Evolutionary conservation across 2,888 invertebrate species (phyloP).

Genomic region (Hydriomena furcata): DNA sequence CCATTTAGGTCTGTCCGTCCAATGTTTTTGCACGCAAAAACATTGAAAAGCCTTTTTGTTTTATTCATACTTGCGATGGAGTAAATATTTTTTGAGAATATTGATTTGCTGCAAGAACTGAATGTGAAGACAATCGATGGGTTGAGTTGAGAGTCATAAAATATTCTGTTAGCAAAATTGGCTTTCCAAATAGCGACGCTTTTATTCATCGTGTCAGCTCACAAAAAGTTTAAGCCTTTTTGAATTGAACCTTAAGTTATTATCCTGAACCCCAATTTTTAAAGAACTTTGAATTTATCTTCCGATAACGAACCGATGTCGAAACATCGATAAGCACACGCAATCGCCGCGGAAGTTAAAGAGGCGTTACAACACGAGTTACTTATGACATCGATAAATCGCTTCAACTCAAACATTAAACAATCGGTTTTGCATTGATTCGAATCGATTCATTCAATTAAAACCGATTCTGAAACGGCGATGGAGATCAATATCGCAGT

Average conservation of each 20-base stretch:
- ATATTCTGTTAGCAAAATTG: constrained; percentile 28
- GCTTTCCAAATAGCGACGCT: constrained; percentile 12
- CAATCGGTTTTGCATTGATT: constrained; percentile 58
- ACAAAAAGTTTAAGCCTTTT: constrained; percentile 8
- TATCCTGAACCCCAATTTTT: constrained; percentile 1
- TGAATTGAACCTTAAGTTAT: neutral
- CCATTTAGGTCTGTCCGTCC: constrained; percentile 35
- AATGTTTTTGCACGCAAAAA: constrained; percentile 46
- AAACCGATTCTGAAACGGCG: constrained; percentile 54
- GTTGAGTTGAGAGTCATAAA: constrained; percentile 20
- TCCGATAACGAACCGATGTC: constrained; percentile 53
- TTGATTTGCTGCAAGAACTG: constrained; percentile 25
- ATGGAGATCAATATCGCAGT: constrained; percentile 76
- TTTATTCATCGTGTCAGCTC: constrained; percentile 16
- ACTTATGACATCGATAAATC: constrained; percentile 71
- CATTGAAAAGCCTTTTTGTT: constrained; percentile 35
- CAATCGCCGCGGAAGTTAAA: constrained; percentile 59
- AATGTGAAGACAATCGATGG: constrained; percentile 21
- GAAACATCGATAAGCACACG: constrained; percentile 60
- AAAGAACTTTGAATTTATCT: constrained; percentile 17
- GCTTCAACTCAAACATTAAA: constrained; percentile 69
- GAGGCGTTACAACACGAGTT: constrained; percentile 64
- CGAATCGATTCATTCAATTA: constrained; percentile 68
- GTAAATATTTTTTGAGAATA: constrained; percentile 32
- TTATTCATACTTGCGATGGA: constrained; percentile 38